Evolutionary conservation across 2,888 invertebrate genomes (phyloP).

Genomic region (Galerucella pusilla): DNA sequence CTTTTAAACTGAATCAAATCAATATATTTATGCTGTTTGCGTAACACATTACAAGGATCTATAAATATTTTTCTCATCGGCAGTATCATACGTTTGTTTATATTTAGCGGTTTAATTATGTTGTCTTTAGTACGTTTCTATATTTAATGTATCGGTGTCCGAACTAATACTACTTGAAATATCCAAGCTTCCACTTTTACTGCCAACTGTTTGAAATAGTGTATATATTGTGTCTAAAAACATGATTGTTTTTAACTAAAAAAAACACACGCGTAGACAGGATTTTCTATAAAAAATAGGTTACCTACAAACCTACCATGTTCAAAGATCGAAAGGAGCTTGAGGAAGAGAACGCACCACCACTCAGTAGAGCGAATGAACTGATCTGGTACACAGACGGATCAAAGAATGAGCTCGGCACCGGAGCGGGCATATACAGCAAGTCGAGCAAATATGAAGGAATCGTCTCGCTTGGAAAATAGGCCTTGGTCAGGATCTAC

Average conservation of each 20-base stretch:
- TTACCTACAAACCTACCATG: too few relatives aligned
- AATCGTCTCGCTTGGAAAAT: too few relatives aligned
- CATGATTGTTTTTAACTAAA: neutral
- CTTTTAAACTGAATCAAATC: too few relatives aligned
- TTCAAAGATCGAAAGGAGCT: too few relatives aligned
- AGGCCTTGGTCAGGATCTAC: too few relatives aligned
- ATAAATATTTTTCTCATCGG: neutral
- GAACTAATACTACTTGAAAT: neutral
- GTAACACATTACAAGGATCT: neutral
- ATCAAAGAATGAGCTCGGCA: too few relatives aligned
- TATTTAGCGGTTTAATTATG: neutral
- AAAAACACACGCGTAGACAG: neutral
- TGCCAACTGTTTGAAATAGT: constrained; percentile 1
- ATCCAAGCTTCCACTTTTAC: neutral
- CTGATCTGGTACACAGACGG: too few relatives aligned
- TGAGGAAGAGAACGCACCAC: too few relatives aligned
- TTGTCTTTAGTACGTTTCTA: neutral
- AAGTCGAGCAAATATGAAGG: too few relatives aligned
- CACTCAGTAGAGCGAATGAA: too few relatives aligned
- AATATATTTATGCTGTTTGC: neutral
- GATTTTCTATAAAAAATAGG: neutral
- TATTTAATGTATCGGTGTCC: neutral
- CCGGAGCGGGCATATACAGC: too few relatives aligned
- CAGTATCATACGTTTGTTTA: neutral
- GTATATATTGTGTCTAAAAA: neutral